Conservation (phyloP, 2,888 invertebrate species). For the Adelphocoris suturalis region DNA sequence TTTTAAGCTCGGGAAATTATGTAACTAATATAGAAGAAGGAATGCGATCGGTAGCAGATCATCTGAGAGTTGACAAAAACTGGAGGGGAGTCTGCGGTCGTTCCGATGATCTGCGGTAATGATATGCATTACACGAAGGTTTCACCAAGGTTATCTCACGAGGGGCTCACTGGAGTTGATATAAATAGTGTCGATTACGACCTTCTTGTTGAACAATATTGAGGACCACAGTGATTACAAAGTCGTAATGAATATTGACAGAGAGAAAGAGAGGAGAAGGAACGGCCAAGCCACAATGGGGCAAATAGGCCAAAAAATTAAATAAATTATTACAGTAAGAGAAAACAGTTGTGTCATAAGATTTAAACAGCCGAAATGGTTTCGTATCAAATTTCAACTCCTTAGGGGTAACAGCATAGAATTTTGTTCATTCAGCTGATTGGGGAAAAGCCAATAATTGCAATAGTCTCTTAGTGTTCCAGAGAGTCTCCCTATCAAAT, state of each 20-base stretch:
- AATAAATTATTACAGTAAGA: too few species aligned
- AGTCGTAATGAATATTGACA: neutral
- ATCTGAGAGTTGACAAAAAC: neutral
- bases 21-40: neutral
- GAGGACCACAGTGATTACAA: neutral
- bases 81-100: neutral
- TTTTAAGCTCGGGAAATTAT: neutral
- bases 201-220: neutral
- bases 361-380: too few species aligned
- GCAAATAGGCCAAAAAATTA: too few species aligned
- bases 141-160: neutral
- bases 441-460: too few species aligned
- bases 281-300: neutral
- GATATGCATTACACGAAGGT: constrained; percentile 1
- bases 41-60: neutral
- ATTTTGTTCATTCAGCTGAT: too few species aligned
- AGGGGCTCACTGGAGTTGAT: neutral
- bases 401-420: too few species aligned
- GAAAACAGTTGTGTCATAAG: too few species aligned
- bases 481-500: too few species aligned
- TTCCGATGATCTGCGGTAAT: neutral
- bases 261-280: neutral
- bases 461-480: too few species aligned
- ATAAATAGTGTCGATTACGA: neutral
- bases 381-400: too few species aligned